Base-by-base conservation (phyloP, 2,888 invertebrate genomes). In the Drosophila atroscutellata region DNA sequence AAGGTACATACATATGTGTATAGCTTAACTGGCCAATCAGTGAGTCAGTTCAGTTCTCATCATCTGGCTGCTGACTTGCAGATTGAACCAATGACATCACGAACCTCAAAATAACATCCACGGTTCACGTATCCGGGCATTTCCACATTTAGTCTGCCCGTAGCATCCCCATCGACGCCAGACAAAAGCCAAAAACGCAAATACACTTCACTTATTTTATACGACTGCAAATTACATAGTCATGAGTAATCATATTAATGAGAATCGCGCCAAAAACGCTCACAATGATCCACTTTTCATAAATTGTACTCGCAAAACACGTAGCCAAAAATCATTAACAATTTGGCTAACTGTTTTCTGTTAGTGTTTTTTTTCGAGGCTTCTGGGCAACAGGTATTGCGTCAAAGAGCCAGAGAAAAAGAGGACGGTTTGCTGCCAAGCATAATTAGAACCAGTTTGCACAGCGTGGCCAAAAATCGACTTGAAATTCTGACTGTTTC, bases 161-260 rank as follows among this genome's bases (percentile, higher is more conserved):
- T 77, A 83, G 81, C 83, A 71, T 74, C 78, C 72, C 69, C 77
- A 76, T 52, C 70, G 68, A 61, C 71, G 66, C 36, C 69, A 69
- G 59, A 20, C 26, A 57, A 64, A 39, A 20, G 20, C 24, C 15
- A 24, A 26, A 45, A 45, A 24, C 66, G 73, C 71, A 76, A 72
- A 76, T 68, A 28, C 54, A 87, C 83, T 87, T 83, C 84, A 86
- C 56, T 63, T 59, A 36, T 30, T 66, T 55, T 42, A 52, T 54
- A 28, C 61, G 32, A 60, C 76, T 75, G 80, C 80, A 82, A 91
- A 90, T 90, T 87, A 89, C 90, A 87, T 64, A 81, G 77, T 71
- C 86, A 90, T 90, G 90, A 90, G 90, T 90, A 91, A 91, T 91
- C 86, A 90, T 81, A 85, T 87, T 81, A 87, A 89, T 89, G 83